Conservation (phyloP, 1,140 invertebrate species). For the Dendrolimus kikuchii region DNA sequence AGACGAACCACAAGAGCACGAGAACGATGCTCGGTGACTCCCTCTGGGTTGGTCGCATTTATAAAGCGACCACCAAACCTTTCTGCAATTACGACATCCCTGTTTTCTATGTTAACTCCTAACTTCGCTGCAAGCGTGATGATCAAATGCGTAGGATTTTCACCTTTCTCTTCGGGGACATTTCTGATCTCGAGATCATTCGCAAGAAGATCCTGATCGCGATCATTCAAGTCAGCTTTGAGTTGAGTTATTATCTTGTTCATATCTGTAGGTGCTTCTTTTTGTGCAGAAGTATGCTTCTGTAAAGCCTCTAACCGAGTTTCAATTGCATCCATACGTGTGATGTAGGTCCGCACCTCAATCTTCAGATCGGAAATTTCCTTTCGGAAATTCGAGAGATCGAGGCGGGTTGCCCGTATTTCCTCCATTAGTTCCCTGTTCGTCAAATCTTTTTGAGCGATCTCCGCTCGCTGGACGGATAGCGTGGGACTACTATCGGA, state of each 20-base stretch:
- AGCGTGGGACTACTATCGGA: too few relatives aligned
- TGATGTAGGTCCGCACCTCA: neutral
- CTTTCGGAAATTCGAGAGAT: too few relatives aligned
- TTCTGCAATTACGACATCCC: constrained; percentile 8
- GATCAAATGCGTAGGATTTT: constrained; percentile 5
- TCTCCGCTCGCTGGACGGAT: too few relatives aligned
- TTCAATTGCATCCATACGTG: constrained; percentile 1
- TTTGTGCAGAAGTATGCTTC: neutral
- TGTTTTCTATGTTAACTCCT: constrained; percentile 6
- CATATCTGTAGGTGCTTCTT: neutral
- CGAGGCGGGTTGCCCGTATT: too few relatives aligned
- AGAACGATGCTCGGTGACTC: neutral
- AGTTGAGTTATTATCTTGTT: constrained; percentile 2
- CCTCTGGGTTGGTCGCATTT: neutral
- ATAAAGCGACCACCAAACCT: neutral
- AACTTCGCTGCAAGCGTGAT: constrained; percentile 4
- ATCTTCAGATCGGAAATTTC: too few relatives aligned
- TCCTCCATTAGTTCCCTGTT: too few relatives aligned
- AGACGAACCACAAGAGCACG: constrained; percentile 7
- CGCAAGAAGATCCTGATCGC: constrained; percentile 7
- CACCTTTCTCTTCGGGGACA: constrained; percentile 3
- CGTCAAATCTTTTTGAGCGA: too few relatives aligned
- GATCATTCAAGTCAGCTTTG: constrained; percentile 4
- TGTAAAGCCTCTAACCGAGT: neutral
- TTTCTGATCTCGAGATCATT: constrained; percentile 8